phyloP scores from a whole-genome alignment of 2,888 invertebrate genomes.

The Volucella inanis region DNA sequence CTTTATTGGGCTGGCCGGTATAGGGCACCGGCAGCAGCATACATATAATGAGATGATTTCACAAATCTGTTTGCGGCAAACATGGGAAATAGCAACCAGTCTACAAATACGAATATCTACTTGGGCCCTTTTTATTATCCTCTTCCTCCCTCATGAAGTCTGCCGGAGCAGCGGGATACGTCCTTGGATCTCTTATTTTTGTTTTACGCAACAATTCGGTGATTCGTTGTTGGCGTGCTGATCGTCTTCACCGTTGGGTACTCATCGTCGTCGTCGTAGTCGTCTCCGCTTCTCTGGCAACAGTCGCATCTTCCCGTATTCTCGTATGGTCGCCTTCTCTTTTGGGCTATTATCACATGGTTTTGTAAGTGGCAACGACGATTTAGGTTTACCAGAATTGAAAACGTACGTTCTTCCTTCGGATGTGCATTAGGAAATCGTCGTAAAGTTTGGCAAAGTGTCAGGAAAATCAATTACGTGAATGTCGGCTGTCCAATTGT shows the following conservation, averaged over 20 bases:
- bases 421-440: constrained; percentile 48
- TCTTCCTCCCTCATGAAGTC: constrained; percentile 52
- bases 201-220: constrained; percentile 70
- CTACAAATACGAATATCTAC: constrained; percentile 16
- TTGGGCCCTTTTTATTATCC: constrained; percentile 36
- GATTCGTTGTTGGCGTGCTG: constrained; percentile 55
- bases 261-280: constrained; percentile 14
- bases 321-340: constrained; percentile 21
- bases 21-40: too few relatives aligned
- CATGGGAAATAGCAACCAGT: constrained; percentile 60
- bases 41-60: constrained; percentile 72
- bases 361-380: constrained; percentile 53
- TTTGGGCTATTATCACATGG: constrained; percentile 65
- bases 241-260: background rate
- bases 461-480: constrained; percentile 74
- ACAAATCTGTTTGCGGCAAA: constrained; percentile 66
- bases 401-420: background rate
- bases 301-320: constrained; percentile 7
- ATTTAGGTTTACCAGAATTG: background rate
- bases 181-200: constrained; percentile 71
- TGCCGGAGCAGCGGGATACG: constrained; percentile 15
- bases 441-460: constrained; percentile 75
- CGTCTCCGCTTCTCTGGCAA: constrained; percentile 26
- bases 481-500: constrained; percentile 75
- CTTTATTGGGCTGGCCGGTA: background rate